Evolutionary conservation across 2,888 invertebrate genomes (phyloP).

Genomic region (Eupithecia abbreviata): DNA sequence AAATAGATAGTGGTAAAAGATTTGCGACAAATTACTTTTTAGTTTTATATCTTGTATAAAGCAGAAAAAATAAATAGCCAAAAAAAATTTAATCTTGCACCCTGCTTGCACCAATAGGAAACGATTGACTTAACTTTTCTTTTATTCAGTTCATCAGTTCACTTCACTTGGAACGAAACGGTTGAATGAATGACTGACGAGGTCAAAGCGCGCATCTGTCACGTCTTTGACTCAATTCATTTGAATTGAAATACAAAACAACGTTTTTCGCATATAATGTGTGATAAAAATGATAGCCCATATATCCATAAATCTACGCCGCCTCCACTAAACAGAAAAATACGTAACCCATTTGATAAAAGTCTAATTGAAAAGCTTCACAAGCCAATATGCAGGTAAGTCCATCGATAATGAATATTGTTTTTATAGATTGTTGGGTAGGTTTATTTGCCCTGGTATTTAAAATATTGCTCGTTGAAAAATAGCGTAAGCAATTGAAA

Average conservation of each 20-base stretch:
- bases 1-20: too few relatives aligned
- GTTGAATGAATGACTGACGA: too few relatives aligned
- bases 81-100: too few relatives aligned
- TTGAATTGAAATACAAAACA: conserved; percentile 38
- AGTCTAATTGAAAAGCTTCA: conserved; percentile 86
- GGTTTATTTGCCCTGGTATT: not conserved
- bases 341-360: conserved; percentile 88
- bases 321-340: conserved; percentile 72
- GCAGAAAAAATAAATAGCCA: too few relatives aligned
- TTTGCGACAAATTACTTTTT: too few relatives aligned
- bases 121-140: too few relatives aligned
- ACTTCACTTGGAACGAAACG: too few relatives aligned
- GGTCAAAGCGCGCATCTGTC: conserved; percentile 13
- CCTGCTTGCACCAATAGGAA: too few relatives aligned
- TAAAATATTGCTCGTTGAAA: not conserved
- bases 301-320: conserved; percentile 70
- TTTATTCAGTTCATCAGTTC: too few relatives aligned
- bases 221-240: not conserved
- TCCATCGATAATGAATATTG: not conserved
- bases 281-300: conserved; percentile 67
- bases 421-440: conserved; percentile 10
- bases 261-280: conserved; percentile 79
- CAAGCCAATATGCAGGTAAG: conserved; percentile 87
- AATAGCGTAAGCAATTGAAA: not conserved
- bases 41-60: too few relatives aligned